A percentile compares a stretch with the other conserved stretches of the same genome.
These are phyloP conservation scores for Uromys caudimaculatus DNA, from an alignment of 2,797 vertebrate species.

Conservation along the genomic window DNA sequence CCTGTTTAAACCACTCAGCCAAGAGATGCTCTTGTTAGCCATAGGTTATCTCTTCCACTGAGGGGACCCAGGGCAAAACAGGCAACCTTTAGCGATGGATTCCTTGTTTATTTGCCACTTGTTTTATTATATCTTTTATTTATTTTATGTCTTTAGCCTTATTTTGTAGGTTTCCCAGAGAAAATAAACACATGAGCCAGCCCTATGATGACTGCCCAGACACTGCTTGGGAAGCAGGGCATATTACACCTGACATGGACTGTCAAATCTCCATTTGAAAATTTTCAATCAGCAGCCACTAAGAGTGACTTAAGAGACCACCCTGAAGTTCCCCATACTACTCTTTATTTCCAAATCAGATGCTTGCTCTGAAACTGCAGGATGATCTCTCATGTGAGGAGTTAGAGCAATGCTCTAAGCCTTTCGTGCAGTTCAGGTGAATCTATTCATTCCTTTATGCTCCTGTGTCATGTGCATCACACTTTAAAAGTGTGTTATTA, in stretches of 20 bases:
- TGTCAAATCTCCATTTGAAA: constrained; percentile 38
- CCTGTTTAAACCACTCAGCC: constrained; percentile 27
- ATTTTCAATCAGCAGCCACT: not conserved
- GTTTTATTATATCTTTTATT: not conserved
- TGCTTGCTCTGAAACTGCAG: not conserved
- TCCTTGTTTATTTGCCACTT: not conserved
- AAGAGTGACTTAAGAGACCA: not conserved
- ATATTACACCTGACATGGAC: not conserved
- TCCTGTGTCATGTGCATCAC: not conserved
- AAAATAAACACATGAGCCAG: not conserved
- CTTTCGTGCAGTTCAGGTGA: not conserved
- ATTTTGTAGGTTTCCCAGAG: constrained; percentile 28
- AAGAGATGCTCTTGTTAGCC: not conserved
- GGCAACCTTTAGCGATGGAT: not conserved
- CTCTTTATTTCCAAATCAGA: not conserved
- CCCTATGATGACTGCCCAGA: not conserved
- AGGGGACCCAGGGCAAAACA: not conserved
- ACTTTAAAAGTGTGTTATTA: not conserved
- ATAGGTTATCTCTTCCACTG: not conserved
- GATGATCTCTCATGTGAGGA: not conserved
- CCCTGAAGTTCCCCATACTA: not conserved
- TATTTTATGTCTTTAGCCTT: constrained; percentile 14
- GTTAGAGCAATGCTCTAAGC: not conserved
- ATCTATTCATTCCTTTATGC: not conserved
- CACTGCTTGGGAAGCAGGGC: not conserved